phyloP scores from a whole-genome alignment of 2,113 vertebrate genomes.

The Coregonus clupeaformis region DNA sequence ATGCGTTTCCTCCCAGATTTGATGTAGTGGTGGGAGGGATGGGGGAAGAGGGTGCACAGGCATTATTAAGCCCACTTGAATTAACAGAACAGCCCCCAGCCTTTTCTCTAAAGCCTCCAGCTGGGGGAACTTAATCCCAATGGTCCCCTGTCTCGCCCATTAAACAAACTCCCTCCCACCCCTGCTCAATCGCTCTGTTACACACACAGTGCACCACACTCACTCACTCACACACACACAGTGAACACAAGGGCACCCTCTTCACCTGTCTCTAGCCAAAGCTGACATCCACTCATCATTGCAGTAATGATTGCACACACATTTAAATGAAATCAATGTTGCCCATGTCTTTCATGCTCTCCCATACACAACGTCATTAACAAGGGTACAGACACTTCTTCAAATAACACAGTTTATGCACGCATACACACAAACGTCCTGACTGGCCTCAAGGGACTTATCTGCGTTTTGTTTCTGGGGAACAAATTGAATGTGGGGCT shows the following conservation, averaged over 20 bases:
- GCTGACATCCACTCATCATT: neutral
- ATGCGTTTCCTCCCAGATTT: conserved; percentile 66
- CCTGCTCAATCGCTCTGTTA: conserved; percentile 25
- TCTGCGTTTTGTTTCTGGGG: conserved; percentile 66
- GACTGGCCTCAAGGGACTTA: conserved; percentile 65
- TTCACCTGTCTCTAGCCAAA: conserved; percentile 6
- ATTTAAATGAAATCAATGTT: neutral
- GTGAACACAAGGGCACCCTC: conserved; percentile 2
- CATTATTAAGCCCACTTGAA: conserved; percentile 76
- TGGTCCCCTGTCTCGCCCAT: conserved; percentile 72
- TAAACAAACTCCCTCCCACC: conserved; percentile 68
- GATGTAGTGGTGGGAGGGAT: conserved; percentile 67
- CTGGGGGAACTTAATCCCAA: conserved; percentile 70
- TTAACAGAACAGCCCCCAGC: conserved; percentile 73
- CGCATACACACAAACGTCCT: conserved; percentile 39
- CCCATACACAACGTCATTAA: conserved; percentile 22
- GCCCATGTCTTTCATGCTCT: conserved; percentile 32
- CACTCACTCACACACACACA: conserved; percentile 3
- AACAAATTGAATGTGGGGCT: conserved; percentile 70
- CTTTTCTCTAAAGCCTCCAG: conserved; percentile 72
- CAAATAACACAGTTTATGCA: conserved; percentile 4
- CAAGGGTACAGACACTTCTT: conserved; percentile 3
- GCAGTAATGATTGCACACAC: conserved; percentile 45
- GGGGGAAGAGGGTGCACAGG: conserved; percentile 67
- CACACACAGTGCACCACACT: conserved; percentile 19